These are phyloP conservation scores for Diogma glabrata DNA, from an alignment of 2,888 invertebrate species.

Conservation along the genomic window DNA sequence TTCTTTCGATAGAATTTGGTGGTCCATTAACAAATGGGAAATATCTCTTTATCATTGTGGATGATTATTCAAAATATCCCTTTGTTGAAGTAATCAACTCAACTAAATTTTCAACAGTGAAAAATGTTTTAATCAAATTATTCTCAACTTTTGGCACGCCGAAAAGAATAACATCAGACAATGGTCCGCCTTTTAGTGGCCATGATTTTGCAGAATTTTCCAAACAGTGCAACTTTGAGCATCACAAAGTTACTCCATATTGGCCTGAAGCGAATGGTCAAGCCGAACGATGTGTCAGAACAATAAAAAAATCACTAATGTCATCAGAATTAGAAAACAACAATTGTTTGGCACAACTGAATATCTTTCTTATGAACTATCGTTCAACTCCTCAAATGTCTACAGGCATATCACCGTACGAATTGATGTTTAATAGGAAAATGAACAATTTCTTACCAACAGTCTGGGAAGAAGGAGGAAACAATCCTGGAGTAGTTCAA, in stretches of 20 bases:
- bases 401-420: background rate
- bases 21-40: background rate
- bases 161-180: background rate
- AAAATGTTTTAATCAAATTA: too few species aligned
- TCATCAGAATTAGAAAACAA: background rate
- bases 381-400: background rate
- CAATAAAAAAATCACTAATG: background rate
- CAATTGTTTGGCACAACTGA: background rate
- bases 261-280: background rate
- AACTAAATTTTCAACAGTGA: too few species aligned
- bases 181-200: background rate
- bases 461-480: too few species aligned
- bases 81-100: too few species aligned
- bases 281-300: background rate
- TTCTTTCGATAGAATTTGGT: background rate
- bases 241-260: background rate
- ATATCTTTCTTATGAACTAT: background rate
- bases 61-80: too few species aligned
- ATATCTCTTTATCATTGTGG: background rate
- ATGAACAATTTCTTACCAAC: background rate
- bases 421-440: background rate
- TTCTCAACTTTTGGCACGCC: too few species aligned
- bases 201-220: background rate
- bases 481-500: too few species aligned
- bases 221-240: background rate